Base-by-base conservation (phyloP, 2,113 vertebrate species). In the Cebus imitator region DNA sequence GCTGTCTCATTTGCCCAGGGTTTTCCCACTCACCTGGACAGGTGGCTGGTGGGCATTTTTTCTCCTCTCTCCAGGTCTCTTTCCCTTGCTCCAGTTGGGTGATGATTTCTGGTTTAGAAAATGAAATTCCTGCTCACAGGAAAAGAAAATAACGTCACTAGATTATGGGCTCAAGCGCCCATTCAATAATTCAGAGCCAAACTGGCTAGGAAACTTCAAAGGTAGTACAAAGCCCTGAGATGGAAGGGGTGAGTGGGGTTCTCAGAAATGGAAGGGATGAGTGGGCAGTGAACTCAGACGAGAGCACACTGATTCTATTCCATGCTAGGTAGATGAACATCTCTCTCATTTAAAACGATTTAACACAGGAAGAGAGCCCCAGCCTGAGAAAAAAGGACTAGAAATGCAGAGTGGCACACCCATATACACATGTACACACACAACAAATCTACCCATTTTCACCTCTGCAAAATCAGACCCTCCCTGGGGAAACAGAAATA, bases 91-190 rank as follows among this genome's bases (percentile, higher is more conserved):
- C 97, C 37, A 97, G 95, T 84, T 97, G 96, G 25, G 55, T 95
- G 89, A 98, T 97, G 84, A 98, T 96, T 87, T 95, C 93, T 30
- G 97, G 97, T 95, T 98, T 98, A 93, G 97, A 97, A 97, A 97
- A 94, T 45, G 95, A 90, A 92, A 98, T 97, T 64, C 97, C 97
- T 98, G 89, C 43, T 86, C 92, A 72, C 4, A 78, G 80, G 43
- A 93, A 95, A 94, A 94, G 83, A 95, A 93, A 96, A 87, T 14
- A 94, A 91, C 27, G 32, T 94, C 37, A 68, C 37, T 64, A 58
- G 35, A 48, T 90, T 64, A 81, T 3, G 16, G 18, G 43, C 3
- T 68, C 23, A 21, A 50, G 8, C 40, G 52, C 9, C 37, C 50
- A 40, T 8, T 84, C 40, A 55, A 58, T 45, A 70, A 72, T 70